Base-by-base conservation (phyloP, 2,888 invertebrate species). In the Zeuzera pyrina region DNA sequence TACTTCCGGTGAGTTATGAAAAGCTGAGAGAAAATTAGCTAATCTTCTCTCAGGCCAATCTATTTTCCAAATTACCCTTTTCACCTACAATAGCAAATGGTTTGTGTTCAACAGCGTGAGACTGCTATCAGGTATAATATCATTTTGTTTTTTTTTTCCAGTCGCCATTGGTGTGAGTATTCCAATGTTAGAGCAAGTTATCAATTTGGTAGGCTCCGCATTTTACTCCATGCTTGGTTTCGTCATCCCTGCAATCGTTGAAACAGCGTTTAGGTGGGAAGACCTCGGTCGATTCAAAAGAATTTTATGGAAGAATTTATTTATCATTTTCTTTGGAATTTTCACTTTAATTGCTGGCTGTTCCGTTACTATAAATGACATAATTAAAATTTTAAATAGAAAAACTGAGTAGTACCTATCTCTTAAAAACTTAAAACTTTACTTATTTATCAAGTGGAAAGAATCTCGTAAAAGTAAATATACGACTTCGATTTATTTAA, bases 201-300 rank as follows among this genome's bases (percentile, higher is more conserved):
- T 84, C 41, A 79, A 78, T 51, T 53, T 84, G 1, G 84, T 84
- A 0, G 84, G 84, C 0, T 65, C 84, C 1, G 58, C 88, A 19
- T 89, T 89, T 52, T 89, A 90, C 53, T 90, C 91, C 2, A 87
- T 87, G 24, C 83, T 90, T 24, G 95, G 96, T 1, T 84, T 93
- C 27, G 84, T 90, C 36, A 88, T 92, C 25, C 93, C 93, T 3
- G 87, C 90, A 2, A 64, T 91, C 12, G 84, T 92, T 2, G 92
- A 94, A 50, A 90, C 89, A 0, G 86, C 93, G 1, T 87, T 89
- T 41, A 74, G 87, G 31, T 91, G 89, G 88, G 86, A 90, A 11
- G 79, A 87, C 31, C 85, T 91, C 4, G 93, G 93, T 1, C 67
- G 52, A 33, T 84, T 72, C 39, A 87, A 89, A 23, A 92, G 92